Percentiles rank a stretch among this genome's conserved stretches.
Conservation (phyloP, 2,797 vertebrate genomes). For the Peromyscus nudipes region DNA sequence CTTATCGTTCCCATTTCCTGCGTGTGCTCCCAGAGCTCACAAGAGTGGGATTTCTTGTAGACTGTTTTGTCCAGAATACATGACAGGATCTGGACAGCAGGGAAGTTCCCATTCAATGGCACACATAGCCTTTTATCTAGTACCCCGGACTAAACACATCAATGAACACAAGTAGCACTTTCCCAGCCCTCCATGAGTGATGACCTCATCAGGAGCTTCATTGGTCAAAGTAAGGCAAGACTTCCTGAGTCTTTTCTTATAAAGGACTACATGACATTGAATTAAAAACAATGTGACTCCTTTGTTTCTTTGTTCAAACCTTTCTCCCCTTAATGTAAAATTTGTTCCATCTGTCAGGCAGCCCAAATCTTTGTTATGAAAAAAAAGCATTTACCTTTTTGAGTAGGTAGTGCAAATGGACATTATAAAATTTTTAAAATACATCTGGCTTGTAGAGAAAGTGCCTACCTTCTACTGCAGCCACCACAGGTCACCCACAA, state of each 20-base stretch:
- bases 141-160: background rate
- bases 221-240: background rate
- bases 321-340: background rate
- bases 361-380: background rate
- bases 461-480: accelerated
- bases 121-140: background rate
- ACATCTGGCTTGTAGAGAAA: background rate
- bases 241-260: conserved; percentile 43
- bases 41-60: conserved; percentile 41
- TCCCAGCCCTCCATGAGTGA: background rate
- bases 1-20: conserved; percentile 71
- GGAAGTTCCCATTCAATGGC: conserved; percentile 15
- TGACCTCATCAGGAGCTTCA: background rate
- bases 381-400: background rate
- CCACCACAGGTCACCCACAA: too few relatives aligned
- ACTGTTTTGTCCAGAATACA: background rate
- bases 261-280: background rate
- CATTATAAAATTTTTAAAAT: background rate
- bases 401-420: background rate
- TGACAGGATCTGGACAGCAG: conserved; percentile 11
- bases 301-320: background rate
- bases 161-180: background rate
- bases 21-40: conserved; percentile 13
- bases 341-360: background rate
- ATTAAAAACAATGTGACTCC: background rate